phyloP scores from a whole-genome alignment of 1,140 invertebrate genomes.

The Drosophila melanica region DNA sequence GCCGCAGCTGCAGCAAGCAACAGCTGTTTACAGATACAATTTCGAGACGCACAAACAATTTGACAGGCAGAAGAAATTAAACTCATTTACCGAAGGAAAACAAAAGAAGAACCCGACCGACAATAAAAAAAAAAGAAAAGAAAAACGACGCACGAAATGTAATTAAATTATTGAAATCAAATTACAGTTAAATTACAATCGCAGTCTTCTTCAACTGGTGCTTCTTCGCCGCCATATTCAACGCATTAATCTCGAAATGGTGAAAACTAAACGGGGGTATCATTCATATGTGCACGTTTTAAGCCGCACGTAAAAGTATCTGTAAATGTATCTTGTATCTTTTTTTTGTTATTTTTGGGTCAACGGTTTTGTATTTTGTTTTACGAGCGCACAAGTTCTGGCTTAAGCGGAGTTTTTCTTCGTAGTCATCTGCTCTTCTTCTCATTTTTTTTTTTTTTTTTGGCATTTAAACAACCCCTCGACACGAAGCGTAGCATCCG shows the following conservation, averaged over 20 bases:
- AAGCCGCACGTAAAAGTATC: constrained; percentile 7
- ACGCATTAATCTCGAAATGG: background rate
- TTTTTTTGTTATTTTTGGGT: constrained; percentile 25
- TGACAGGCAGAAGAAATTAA: constrained; percentile 42
- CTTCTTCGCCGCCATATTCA: background rate
- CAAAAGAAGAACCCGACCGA: constrained; percentile 2
- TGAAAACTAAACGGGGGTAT: constrained; percentile 9
- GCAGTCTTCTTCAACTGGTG: constrained; percentile 5
- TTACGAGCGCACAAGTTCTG: constrained; percentile 4
- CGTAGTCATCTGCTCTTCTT: background rate
- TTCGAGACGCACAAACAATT: constrained; percentile 28
- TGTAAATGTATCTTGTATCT: constrained; percentile 19
- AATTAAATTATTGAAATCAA: constrained; percentile 83
- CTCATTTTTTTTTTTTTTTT: too few relatives aligned
- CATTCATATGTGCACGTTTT: constrained; percentile 8
- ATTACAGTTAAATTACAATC: constrained; percentile 76
- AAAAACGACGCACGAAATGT: constrained; percentile 56
- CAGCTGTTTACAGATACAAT: constrained; percentile 34
- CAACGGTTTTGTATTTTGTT: constrained; percentile 19
- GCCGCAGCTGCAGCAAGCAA: constrained; percentile 1
- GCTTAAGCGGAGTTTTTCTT: background rate
- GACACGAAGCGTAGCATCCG: constrained; percentile 28
- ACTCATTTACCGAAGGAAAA: constrained; percentile 40
- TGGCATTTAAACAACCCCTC: constrained; percentile 16
- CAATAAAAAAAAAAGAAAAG: constrained; percentile 7